Conservation (phyloP, 1,140 invertebrate species). For the Coelopa frigida region DNA sequence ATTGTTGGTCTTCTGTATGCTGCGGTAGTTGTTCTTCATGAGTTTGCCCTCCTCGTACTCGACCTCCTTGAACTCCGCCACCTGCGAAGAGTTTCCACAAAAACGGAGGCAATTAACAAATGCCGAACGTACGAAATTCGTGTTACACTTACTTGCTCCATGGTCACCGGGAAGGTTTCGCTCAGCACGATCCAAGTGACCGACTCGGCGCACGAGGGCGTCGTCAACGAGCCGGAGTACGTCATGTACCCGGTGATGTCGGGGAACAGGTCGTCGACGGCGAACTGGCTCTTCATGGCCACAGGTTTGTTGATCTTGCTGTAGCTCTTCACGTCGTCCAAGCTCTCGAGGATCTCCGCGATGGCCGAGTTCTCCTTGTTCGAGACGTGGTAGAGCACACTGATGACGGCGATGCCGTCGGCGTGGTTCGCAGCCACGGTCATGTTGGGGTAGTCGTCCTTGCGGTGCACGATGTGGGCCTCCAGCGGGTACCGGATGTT, state of each 20-base stretch:
- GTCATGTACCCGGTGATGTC: slow-evolving; percentile 53
- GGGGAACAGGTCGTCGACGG: slow-evolving; percentile 49
- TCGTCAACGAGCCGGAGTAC: slow-evolving; percentile 69
- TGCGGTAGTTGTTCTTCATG: slow-evolving; percentile 45
- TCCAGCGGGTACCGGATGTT: slow-evolving; percentile 52
- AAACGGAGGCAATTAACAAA: background rate
- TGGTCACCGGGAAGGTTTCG: slow-evolving; percentile 52
- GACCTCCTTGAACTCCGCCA: slow-evolving; percentile 44
- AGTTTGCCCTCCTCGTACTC: slow-evolving; percentile 36
- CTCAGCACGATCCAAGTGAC: slow-evolving; percentile 68
- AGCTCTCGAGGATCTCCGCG: slow-evolving; percentile 28
- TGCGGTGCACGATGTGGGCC: slow-evolving; percentile 65
- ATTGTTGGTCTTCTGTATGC: slow-evolving; percentile 43
- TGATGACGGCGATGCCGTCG: slow-evolving; percentile 63
- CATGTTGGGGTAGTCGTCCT: slow-evolving; percentile 51
- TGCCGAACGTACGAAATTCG: background rate
- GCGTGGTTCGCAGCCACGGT: slow-evolving; percentile 49
- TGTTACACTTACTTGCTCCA: slow-evolving; percentile 48
- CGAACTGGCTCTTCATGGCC: slow-evolving; percentile 43
- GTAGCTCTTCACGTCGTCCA: slow-evolving; percentile 32
- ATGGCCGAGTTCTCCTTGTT: slow-evolving; percentile 26
- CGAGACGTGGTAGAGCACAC: slow-evolving; percentile 60
- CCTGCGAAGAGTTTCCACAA: slow-evolving; percentile 17
- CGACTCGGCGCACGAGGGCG: slow-evolving; percentile 62
- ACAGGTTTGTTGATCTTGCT: slow-evolving; percentile 47